phyloP scores from a whole-genome alignment of 2,797 vertebrate genomes.

The Mallotus villosus region DNA sequence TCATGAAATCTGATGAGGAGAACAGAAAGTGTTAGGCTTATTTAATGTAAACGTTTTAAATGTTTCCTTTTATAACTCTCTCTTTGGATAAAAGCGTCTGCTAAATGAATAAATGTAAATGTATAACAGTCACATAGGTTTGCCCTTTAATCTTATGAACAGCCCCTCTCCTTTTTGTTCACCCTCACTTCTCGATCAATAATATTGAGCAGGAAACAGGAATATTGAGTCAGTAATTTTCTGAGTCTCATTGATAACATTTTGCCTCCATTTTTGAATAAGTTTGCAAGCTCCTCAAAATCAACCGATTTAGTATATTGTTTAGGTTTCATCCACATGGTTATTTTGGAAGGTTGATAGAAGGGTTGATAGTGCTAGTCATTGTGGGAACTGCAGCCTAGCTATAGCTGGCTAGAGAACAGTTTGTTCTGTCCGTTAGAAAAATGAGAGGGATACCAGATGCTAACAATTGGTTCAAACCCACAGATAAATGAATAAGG shows the following conservation, averaged over 20 bases:
- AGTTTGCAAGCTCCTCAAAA: too few relatives aligned
- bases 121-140: background rate
- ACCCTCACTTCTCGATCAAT: background rate
- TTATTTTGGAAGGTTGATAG: background rate
- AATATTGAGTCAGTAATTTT: background rate
- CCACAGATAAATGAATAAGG: background rate
- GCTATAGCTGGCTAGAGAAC: slow-evolving; percentile 13
- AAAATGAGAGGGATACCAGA: slow-evolving; percentile 14
- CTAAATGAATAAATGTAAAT: too few relatives aligned
- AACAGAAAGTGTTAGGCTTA: background rate
- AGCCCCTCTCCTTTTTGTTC: background rate
- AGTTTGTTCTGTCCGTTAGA: slow-evolving; percentile 12
- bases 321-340: background rate
- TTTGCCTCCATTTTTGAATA: background rate
- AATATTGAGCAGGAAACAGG: background rate
- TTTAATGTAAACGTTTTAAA: background rate
- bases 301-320: background rate
- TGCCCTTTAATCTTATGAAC: too few relatives aligned
- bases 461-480: background rate
- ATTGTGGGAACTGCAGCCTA: slow-evolving; percentile 29
- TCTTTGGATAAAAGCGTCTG: too few relatives aligned
- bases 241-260: background rate
- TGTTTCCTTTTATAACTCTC: background rate
- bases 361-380: background rate
- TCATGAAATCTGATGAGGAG: background rate